phyloP scores from a whole-genome alignment of 2,113 vertebrate genomes.

The Alligator sinensis region DNA sequence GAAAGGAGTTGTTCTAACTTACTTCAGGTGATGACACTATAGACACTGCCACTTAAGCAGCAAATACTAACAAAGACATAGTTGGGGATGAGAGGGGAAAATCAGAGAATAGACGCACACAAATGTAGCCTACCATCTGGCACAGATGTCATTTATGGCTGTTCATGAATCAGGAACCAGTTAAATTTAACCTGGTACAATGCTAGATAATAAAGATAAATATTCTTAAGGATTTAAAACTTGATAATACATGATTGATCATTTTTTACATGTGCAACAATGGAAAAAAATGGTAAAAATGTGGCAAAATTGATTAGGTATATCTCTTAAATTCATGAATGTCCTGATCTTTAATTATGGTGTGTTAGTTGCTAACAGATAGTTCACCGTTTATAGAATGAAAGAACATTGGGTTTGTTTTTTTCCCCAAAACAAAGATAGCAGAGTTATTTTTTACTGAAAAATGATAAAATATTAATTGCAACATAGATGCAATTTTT shows the following conservation, averaged over 20 bases:
- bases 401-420: background rate
- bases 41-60: constrained; percentile 34
- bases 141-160: constrained; percentile 71
- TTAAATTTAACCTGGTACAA: constrained; percentile 62
- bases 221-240: background rate
- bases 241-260: background rate
- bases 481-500: background rate
- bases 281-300: background rate
- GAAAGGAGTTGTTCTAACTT: constrained; percentile 13
- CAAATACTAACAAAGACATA: background rate
- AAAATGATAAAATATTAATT: background rate
- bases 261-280: background rate
- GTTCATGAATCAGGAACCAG: constrained; percentile 65
- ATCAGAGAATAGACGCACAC: constrained; percentile 1
- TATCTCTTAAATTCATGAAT: background rate
- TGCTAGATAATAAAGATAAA: constrained; percentile 34
- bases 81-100: background rate
- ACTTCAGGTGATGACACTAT: background rate
- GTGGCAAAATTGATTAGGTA: background rate
- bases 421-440: background rate
- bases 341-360: background rate
- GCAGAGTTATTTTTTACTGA: background rate
- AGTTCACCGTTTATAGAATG: background rate
- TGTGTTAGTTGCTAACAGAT: background rate
- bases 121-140: constrained; percentile 69